These are phyloP conservation scores for Eptesicus fuscus DNA, from an alignment of 2,113 vertebrate genomes.

Conservation along the genomic window DNA sequence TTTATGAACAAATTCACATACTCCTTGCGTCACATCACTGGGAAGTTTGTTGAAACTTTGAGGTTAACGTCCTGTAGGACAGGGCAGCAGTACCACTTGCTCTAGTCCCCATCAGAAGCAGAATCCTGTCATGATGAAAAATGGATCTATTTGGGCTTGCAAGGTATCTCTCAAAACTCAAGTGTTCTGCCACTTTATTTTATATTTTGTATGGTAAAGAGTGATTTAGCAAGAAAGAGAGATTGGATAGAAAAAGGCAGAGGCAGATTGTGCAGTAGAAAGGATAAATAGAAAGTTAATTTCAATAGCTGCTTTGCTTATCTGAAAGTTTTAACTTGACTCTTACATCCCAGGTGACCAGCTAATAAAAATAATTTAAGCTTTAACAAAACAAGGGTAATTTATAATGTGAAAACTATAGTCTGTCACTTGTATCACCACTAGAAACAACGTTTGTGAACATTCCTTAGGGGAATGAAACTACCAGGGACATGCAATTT, in stretches of 20 bases:
- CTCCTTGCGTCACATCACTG: neutral
- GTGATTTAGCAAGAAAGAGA: neutral
- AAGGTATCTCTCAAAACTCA: neutral
- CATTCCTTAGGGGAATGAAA: slow-evolving; percentile 73
- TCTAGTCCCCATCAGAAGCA: neutral
- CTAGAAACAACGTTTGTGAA: slow-evolving; percentile 77
- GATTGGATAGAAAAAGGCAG: neutral
- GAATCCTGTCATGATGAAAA: neutral
- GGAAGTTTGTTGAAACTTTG: neutral
- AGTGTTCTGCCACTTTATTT: neutral
- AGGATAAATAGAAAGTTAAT: slow-evolving; percentile 77
- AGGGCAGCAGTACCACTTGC: neutral
- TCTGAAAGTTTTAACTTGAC: slow-evolving; percentile 81
- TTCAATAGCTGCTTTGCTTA: slow-evolving; percentile 81
- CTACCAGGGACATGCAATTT: slow-evolving; percentile 64
- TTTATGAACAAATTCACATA: neutral
- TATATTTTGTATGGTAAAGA: neutral
- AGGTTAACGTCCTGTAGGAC: neutral
- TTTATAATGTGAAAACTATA: slow-evolving; percentile 84
- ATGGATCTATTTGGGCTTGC: neutral
- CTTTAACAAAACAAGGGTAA: slow-evolving; percentile 84
- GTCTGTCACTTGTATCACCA: slow-evolving; percentile 80
- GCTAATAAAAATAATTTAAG: slow-evolving; percentile 88
- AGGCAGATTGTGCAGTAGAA: neutral
- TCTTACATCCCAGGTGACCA: slow-evolving; percentile 84